Evolutionary conservation across 2,113 vertebrate genomes (phyloP).

Genomic region (Nyctibius bracteatus): DNA sequence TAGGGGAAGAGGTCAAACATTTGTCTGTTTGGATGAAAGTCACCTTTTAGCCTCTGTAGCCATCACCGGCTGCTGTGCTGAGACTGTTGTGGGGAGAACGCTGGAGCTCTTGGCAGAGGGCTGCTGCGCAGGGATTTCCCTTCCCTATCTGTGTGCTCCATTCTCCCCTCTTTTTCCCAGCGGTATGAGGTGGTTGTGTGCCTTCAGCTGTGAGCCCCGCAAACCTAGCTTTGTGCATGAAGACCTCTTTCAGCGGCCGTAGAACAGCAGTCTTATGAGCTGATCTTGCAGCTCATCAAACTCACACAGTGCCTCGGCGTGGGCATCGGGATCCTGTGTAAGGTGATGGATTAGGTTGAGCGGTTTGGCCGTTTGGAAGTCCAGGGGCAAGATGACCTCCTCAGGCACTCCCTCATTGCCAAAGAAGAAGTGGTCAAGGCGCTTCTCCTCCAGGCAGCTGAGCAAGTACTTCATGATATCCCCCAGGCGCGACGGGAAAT

Average conservation of each 20-base stretch:
- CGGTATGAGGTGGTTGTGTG: not conserved
- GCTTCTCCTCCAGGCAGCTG: not conserved
- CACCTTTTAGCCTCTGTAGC: no score
- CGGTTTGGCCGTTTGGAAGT: fast-evolving
- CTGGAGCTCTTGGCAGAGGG: no score
- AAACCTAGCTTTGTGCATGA: not conserved
- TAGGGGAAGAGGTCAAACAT: no score
- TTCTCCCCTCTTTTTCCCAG: no score
- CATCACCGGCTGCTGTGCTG: no score
- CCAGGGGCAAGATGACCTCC: not conserved
- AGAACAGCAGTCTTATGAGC: no score
- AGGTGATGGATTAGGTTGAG: not conserved
- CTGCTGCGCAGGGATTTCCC: no score
- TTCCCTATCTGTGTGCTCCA: no score
- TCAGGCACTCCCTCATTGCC: not conserved
- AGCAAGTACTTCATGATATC: not conserved
- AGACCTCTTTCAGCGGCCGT: fast-evolving
- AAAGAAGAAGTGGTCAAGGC: not conserved
- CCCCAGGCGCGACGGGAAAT: not conserved
- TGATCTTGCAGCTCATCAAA: not conserved
- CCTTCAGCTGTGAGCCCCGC: not conserved
- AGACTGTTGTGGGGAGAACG: no score
- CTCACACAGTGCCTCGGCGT: not conserved
- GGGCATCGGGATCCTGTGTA: not conserved
- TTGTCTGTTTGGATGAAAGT: no score